Conservation (phyloP, 2,888 invertebrate species). For the Apodemia duryi region DNA sequence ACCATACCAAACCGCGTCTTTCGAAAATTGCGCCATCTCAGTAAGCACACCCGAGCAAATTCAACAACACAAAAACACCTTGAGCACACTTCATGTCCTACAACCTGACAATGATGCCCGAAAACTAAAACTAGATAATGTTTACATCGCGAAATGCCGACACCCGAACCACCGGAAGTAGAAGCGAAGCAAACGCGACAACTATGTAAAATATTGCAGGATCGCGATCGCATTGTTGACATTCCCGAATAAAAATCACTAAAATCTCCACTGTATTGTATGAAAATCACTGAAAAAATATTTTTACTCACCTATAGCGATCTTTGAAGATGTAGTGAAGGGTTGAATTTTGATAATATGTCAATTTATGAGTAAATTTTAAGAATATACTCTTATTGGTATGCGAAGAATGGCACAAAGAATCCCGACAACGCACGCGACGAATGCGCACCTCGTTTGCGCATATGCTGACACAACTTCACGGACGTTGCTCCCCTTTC, state of each 20-base stretch:
- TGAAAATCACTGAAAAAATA: constrained; percentile 79
- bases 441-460: constrained; percentile 90
- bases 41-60: constrained; percentile 77
- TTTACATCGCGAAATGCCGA: constrained; percentile 79
- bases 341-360: constrained; percentile 82
- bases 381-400: constrained; percentile 89
- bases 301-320: constrained; percentile 86
- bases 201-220: constrained; percentile 89
- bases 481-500: constrained; percentile 76
- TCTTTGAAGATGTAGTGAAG: constrained; percentile 81
- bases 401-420: constrained; percentile 98
- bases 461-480: constrained; percentile 87
- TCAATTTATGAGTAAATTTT: constrained; percentile 85
- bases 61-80: constrained; percentile 77
- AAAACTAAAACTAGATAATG: constrained; percentile 75
- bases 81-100: constrained; percentile 74
- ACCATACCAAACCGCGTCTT: constrained; percentile 79
- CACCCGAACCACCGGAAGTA: constrained; percentile 79
- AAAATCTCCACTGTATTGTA: constrained; percentile 81
- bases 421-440: constrained; percentile 96
- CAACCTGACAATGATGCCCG: constrained; percentile 64
- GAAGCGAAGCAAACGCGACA: constrained; percentile 84
- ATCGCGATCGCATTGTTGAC: constrained; percentile 87
- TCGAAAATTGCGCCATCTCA: constrained; percentile 81
- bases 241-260: constrained; percentile 83